These are phyloP conservation scores for Smittia sp. DNA, from an alignment of 2,888 invertebrate species.

Conservation along the genomic window DNA sequence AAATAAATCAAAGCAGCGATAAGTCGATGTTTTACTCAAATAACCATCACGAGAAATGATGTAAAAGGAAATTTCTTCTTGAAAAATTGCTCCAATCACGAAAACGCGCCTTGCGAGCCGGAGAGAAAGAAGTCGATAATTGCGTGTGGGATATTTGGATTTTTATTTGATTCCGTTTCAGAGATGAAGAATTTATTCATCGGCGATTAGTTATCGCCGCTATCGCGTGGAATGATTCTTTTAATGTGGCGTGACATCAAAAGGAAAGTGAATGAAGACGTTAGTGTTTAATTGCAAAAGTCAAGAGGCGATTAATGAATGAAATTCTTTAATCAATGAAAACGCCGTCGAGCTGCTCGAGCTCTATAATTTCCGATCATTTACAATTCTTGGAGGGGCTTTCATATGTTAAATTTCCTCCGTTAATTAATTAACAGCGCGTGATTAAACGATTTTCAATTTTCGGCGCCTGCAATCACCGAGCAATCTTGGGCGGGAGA, in stretches of 20 bases:
- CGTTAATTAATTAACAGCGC: conserved; percentile 25
- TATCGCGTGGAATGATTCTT: background rate
- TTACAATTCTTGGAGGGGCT: conserved; percentile 24
- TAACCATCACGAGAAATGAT: conserved; percentile 19
- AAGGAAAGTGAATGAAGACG: background rate
- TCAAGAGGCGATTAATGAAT: conserved; percentile 6
- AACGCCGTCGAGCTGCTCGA: background rate
- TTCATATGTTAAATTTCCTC: background rate
- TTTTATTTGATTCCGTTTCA: too few relatives aligned
- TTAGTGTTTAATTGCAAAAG: background rate
- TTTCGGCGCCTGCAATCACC: conserved; percentile 36
- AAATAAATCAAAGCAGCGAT: conserved; percentile 5
- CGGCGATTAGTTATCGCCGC: too few relatives aligned
- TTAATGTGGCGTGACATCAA: background rate
- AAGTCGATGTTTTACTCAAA: conserved; percentile 16
- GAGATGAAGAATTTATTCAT: too few relatives aligned
- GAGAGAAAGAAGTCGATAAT: background rate
- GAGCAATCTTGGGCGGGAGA: background rate
- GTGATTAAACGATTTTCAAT: conserved; percentile 31
- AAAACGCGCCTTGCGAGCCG: background rate
- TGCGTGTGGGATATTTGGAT: conserved; percentile 16
- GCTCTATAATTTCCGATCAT: conserved; percentile 33
- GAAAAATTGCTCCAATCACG: conserved; percentile 33
- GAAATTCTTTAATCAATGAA: conserved; percentile 35
- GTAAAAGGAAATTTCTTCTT: background rate